Conservation (phyloP, 2,113 vertebrate genomes). For the Phylloscopus trochiloides region DNA sequence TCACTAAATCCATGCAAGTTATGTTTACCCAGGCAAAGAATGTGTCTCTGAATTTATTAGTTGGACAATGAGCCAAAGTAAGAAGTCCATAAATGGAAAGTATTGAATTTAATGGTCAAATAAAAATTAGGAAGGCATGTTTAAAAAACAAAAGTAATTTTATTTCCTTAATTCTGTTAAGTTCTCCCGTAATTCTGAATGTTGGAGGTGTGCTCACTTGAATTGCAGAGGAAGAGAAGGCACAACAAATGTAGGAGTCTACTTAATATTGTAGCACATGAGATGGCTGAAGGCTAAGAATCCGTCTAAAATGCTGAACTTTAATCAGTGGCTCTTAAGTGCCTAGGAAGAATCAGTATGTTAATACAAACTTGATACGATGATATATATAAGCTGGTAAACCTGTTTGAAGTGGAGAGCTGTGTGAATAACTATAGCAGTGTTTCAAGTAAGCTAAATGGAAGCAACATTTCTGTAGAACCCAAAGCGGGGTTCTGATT, state of each 20-base stretch:
- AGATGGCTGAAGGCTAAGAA: conserved; percentile 62
- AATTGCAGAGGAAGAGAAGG: not conserved
- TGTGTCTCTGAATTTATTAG: not conserved
- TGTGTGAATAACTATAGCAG: not conserved
- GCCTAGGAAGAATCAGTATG: conserved; percentile 42
- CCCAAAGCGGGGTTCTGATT: not conserved
- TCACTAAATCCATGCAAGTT: not conserved
- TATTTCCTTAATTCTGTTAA: not conserved
- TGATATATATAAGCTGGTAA: conserved; percentile 11
- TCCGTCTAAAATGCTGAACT: conserved; percentile 14
- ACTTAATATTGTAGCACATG: not conserved
- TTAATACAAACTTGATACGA: conserved; percentile 50
- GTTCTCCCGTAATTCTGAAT: not conserved
- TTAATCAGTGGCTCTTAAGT: conserved; percentile 12
- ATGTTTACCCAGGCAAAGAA: not conserved
- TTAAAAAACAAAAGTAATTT: not conserved
- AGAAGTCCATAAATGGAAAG: conserved; percentile 45
- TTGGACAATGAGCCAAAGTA: not conserved
- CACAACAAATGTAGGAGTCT: not conserved
- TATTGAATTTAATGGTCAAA: not conserved
- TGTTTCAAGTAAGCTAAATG: not conserved
- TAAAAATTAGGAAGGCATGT: not conserved
- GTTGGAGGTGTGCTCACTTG: not conserved
- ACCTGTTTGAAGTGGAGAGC: conserved; percentile 47
- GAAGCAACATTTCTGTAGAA: not conserved